Base-by-base conservation (phyloP, 2,113 vertebrate species). In the Scomber scombrus region DNA sequence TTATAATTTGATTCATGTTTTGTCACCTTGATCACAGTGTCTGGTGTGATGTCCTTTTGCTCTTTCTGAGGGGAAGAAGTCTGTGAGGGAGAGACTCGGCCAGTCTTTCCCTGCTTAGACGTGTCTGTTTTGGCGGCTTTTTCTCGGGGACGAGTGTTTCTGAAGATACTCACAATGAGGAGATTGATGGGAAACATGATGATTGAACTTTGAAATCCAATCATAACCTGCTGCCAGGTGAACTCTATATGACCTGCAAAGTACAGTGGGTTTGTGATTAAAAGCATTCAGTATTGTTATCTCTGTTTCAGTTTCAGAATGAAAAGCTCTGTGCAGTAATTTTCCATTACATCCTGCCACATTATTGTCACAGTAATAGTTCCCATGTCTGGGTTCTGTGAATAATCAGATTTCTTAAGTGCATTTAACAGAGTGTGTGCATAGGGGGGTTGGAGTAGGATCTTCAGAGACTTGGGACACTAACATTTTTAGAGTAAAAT, bases 181-280 rank as follows among this genome's bases (percentile, higher is more conserved):
- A 99, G 94, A 90, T 99, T 99, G 94, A 99, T 95, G 85, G 98
- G 97, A 83, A 99, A 98, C 97, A 98, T 96, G 60, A 99, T 95
- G 74, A 99, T 85, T 9, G 98, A 99, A 91, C 97, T 99, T 91
- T 99, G 96, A 78, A 99, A 81, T 61, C 97, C 97, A 11, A 98
- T 97, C 95, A 97, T 96, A 78, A 98, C 97, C 73, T 99, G 97
- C 56, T 98, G 98, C 98, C 97, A 98, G 0, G 97, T 99, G 88
- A 99, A 97, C 85, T 97, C 96, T 0, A 98, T 97, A 66, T 97
- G 95, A 80, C 97, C 97, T 99, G 87, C 49, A 71, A 76, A 82
- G 13, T 13, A 71, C 40, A 58, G 10, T 40, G 31, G 8, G 31
- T 34, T 34, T 34, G 31, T 34, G 34, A 40, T 7, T 40, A 40